Conservation (phyloP, 2,113 vertebrate species). For the Alouatta palliata region DNA sequence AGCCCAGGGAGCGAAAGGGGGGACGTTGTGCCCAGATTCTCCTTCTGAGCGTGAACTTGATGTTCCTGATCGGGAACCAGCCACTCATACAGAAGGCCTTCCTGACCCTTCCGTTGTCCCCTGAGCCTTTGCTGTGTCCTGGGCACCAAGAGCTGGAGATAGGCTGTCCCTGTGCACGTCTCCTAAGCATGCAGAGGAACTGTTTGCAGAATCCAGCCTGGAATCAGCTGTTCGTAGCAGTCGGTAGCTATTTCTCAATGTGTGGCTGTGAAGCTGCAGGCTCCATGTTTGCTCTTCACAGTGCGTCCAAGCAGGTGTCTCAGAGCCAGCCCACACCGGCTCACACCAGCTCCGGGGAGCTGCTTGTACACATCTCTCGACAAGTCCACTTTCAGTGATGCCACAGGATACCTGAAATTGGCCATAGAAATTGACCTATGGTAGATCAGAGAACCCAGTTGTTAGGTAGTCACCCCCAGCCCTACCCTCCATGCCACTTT, state of each 20-base stretch:
- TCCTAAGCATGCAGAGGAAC: rapidly evolving
- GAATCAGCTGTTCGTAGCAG: rapidly evolving
- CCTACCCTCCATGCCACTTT: rapidly evolving
- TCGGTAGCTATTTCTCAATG: rapidly evolving
- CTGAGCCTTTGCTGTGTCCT: rapidly evolving
- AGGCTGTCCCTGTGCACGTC: rapidly evolving
- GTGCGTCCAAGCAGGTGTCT: rapidly evolving
- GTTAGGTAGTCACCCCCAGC: no score
- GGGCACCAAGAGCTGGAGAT: not conserved
- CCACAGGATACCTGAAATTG: not conserved
- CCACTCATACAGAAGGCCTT: not conserved
- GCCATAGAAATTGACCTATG: rapidly evolving
- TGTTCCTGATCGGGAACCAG: rapidly evolving
- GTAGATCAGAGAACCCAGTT: rapidly evolving
- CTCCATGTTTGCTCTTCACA: no score
- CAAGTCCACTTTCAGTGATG: rapidly evolving
- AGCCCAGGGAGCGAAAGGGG: not conserved
- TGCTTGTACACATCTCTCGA: not conserved
- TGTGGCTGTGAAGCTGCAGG: rapidly evolving
- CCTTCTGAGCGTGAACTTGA: not conserved
- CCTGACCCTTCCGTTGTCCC: rapidly evolving
- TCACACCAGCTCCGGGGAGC: not conserved
- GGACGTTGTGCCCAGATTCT: rapidly evolving
- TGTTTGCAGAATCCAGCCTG: not conserved
- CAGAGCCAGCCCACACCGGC: no score